Percentiles rank a stretch among this genome's conserved stretches.
These are phyloP conservation scores for Indri indri DNA, from an alignment of 2,113 vertebrate species.

Conservation along the genomic window DNA sequence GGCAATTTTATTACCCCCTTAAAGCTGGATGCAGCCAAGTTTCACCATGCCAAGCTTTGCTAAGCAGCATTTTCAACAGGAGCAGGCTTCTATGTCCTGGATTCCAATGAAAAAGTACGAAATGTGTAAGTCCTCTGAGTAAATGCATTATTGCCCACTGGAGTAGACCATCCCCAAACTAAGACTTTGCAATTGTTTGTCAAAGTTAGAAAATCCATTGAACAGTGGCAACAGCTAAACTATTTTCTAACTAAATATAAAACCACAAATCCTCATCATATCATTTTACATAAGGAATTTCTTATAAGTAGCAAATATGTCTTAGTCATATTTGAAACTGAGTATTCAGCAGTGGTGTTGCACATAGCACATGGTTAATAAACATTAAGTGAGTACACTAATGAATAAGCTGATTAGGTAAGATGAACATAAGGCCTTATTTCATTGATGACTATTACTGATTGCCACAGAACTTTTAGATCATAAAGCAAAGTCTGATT, in stretches of 20 bases:
- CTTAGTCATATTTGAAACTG: background rate
- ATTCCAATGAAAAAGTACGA: background rate
- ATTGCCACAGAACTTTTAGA: background rate
- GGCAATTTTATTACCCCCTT: background rate
- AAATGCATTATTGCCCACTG: background rate
- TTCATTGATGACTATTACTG: background rate
- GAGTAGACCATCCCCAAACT: background rate
- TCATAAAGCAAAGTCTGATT: background rate
- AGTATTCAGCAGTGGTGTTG: background rate
- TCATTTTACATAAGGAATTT: background rate
- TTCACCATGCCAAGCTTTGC: background rate
- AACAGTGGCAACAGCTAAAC: background rate
- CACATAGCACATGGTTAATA: background rate
- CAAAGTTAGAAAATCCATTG: constrained; percentile 37
- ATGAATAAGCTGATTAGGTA: background rate
- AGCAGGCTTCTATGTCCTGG: background rate
- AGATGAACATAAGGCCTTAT: background rate
- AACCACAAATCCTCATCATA: background rate
- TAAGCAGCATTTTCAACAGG: background rate
- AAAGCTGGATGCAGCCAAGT: background rate
- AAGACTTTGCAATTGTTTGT: background rate
- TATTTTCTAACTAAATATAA: constrained; percentile 32
- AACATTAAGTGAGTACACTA: background rate
- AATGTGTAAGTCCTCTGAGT: background rate
- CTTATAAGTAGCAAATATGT: background rate